phyloP scores from a whole-genome alignment of 2,113 vertebrate genomes.

The Calidris pygmaea region DNA sequence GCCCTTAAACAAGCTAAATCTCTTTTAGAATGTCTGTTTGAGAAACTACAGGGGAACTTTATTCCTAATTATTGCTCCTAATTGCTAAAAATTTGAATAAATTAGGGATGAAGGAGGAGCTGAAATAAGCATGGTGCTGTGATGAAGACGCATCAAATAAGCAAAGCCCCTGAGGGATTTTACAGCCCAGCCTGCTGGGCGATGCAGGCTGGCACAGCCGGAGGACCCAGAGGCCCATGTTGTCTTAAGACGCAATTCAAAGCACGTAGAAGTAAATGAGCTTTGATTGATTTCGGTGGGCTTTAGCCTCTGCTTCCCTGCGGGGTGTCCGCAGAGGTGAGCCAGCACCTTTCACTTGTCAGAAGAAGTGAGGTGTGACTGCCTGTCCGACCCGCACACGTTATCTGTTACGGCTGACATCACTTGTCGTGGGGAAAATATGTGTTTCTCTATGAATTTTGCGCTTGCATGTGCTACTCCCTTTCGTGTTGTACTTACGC shows the following conservation, averaged over 20 bases:
- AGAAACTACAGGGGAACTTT: neutral
- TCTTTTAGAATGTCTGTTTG: neutral
- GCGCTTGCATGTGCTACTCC: neutral
- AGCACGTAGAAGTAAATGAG: neutral
- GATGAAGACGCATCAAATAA: neutral
- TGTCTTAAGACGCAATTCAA: neutral
- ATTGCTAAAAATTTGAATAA: neutral
- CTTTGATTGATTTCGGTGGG: neutral
- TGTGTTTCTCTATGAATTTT: neutral
- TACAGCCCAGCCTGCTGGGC: neutral
- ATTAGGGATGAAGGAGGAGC: neutral
- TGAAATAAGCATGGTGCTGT: neutral
- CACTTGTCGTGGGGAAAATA: neutral
- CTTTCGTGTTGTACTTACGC: neutral
- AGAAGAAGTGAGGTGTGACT: neutral
- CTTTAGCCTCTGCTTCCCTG: neutral
- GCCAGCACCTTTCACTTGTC: neutral
- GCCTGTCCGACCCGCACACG: rapidly evolving
- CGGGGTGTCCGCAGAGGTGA: neutral
- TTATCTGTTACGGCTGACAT: neutral
- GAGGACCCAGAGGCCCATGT: neutral
- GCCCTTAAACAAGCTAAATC: neutral
- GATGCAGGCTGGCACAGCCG: neutral
- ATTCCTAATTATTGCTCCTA: neutral
- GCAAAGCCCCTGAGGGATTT: rapidly evolving